phyloP scores from a whole-genome alignment of 2,797 vertebrate species.

The Sciurus vulgaris region DNA sequence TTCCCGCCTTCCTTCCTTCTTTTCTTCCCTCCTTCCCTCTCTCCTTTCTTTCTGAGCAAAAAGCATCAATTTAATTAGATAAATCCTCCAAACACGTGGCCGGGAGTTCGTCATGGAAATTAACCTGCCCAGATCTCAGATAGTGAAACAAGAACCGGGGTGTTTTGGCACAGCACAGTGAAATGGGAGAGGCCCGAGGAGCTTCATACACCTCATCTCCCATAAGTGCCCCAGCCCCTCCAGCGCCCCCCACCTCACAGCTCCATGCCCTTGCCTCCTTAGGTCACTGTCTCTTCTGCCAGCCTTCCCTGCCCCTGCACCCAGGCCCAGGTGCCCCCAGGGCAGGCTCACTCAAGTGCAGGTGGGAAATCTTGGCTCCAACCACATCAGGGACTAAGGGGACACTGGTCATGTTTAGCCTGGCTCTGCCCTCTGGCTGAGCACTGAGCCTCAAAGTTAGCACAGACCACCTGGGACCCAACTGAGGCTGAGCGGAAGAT shows the following conservation, averaged over 20 bases:
- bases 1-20: neutral
- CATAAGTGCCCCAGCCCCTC: conserved; percentile 86
- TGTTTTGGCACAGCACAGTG: conserved; percentile 89
- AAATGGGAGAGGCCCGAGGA: conserved; percentile 89
- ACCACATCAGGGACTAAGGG: neutral
- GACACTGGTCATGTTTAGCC: neutral
- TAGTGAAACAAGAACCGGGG: conserved; percentile 90
- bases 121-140: conserved; percentile 92
- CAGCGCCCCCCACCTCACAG: conserved; percentile 78
- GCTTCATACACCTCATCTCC: conserved; percentile 88
- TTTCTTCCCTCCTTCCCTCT: conserved; percentile 68
- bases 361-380: neutral
- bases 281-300: neutral
- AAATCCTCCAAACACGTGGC: conserved; percentile 90
- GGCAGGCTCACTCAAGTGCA: neutral
- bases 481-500: neutral
- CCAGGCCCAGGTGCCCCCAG: too few species aligned
- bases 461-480: too few species aligned
- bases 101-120: conserved; percentile 92
- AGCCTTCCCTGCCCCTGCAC: neutral
- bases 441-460: neutral
- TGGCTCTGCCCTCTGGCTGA: neutral
- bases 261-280: conserved; percentile 71
- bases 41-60: conserved; percentile 89
- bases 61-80: conserved; percentile 92